Percentiles rank a stretch among this genome's conserved stretches.
These are phyloP conservation scores for Brenthis ino DNA, from an alignment of 2,888 invertebrate species.

Conservation along the genomic window DNA sequence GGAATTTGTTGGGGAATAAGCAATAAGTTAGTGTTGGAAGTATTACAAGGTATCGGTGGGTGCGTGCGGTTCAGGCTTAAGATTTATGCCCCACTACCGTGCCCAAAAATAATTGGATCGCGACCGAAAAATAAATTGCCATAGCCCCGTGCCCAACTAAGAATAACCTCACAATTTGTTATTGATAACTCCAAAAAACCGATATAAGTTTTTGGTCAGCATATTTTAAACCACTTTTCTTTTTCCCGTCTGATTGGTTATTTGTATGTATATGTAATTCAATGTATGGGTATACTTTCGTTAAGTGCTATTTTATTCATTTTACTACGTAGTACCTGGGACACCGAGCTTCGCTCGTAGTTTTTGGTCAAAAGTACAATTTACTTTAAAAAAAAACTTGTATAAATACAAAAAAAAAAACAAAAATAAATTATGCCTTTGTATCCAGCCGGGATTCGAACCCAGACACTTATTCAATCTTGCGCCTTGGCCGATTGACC, in stretches of 20 bases:
- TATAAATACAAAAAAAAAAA: too few relatives aligned
- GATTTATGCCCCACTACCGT: conserved; percentile 67
- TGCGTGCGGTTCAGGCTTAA: conserved; percentile 54
- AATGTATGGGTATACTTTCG: not conserved
- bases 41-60: conserved; percentile 47
- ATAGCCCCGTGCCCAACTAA: conserved; percentile 52
- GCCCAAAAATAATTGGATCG: conserved; percentile 79
- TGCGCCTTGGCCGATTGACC: too few relatives aligned
- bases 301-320: not conserved
- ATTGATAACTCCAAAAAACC: conserved; percentile 62
- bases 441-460: too few relatives aligned
- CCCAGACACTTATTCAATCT: too few relatives aligned
- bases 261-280: conserved; percentile 11
- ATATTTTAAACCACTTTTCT: conserved; percentile 41
- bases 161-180: conserved; percentile 67
- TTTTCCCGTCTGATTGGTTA: conserved; percentile 32
- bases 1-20: conserved; percentile 42
- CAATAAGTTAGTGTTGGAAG: conserved; percentile 48
- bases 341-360: too few relatives aligned
- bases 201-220: conserved; percentile 45
- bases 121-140: conserved; percentile 77
- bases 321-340: too few relatives aligned
- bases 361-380: too few relatives aligned
- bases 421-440: too few relatives aligned
- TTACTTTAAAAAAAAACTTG: too few relatives aligned